Evolutionary conservation across 2,113 vertebrate species (phyloP), one percentile per base, ranked within the genome.

Genomic region (Lontra canadensis): DNA sequence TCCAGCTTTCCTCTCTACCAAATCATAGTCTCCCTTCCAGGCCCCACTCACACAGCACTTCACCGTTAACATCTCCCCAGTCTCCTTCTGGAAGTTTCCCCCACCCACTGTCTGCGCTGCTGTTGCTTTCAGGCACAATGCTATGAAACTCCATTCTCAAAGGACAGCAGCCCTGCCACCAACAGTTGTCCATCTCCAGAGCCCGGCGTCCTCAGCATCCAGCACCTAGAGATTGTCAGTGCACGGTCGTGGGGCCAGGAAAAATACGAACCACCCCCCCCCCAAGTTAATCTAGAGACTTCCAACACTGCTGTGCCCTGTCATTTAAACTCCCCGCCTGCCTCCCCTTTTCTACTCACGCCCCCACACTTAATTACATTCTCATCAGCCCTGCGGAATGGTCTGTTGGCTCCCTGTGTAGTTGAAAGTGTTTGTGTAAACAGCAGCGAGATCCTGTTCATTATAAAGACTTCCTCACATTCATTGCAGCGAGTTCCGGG

Each of bases 401-500:
- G 97, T 97, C 98, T 98, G 98, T 98, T 97, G 96, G 87, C 98
- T 97, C 88, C 90, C 97, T 88, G 95, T 97, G 0, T 88, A 15
- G 96, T 85, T 96, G 87, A 47, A 98, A 98, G 97, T 98, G 98
- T 99, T 99, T 98, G 90, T 98, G 98, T 98, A 98, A 99, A 99
- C 97, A 99, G 95, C 95, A 92, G 97, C 98, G 81, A 98, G 98
- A 97, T 97, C 98, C 97, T 81, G 96, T 98, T 99, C 98, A 99
- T 99, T 98, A 91, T 98, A 76, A 97, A 98, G 98, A 98, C 98
- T 99, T 99, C 99, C 98, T 99, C 97, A 97, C 98, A 99, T 99
- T 99, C 98, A 99, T 39, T 88, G 49, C 5, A 69, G 97, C 29
- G 17, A 95, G 97, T 98, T 99, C 99, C 95, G 97, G 98, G 97